A percentile compares a stretch with the other conserved stretches of the same genome.
These are phyloP conservation scores for Mythimna albipuncta DNA, from an alignment of 2,888 invertebrate species.

Conservation along the genomic window DNA sequence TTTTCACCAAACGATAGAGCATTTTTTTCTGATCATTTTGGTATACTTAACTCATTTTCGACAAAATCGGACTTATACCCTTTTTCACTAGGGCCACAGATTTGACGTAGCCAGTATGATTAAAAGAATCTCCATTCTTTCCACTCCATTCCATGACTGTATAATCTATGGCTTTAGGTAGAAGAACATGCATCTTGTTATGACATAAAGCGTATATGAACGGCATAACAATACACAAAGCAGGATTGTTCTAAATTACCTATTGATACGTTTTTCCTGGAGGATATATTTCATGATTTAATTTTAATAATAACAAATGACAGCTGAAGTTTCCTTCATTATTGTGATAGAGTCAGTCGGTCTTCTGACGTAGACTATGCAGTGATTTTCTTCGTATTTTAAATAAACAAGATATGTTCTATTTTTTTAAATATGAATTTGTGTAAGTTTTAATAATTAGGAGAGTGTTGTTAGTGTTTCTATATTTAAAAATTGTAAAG, in stretches of 20 bases:
- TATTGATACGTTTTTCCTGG: conserved; percentile 44
- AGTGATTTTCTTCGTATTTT: not conserved
- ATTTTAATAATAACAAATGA: not conserved
- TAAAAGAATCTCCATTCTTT: not conserved
- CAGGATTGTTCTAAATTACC: not conserved
- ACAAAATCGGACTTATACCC: no score
- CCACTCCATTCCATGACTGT: not conserved
- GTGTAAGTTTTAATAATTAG: no score
- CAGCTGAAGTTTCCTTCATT: not conserved
- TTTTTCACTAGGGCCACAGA: no score
- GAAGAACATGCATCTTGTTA: not conserved
- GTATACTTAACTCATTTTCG: no score
- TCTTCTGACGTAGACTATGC: not conserved
- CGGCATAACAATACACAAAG: conserved; percentile 24
- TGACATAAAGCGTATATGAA: not conserved
- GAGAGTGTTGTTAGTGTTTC: no score
- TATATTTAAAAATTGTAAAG: no score
- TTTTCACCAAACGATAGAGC: no score
- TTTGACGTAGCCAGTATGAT: no score
- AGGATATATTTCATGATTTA: conserved; percentile 2
- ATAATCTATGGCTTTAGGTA: not conserved
- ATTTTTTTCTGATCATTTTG: no score
- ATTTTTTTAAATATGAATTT: no score
- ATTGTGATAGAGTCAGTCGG: conserved; percentile 3
- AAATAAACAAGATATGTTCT: no score